phyloP scores from a whole-genome alignment of 2,888 invertebrate genomes.

The Geotrupes spiniger region DNA sequence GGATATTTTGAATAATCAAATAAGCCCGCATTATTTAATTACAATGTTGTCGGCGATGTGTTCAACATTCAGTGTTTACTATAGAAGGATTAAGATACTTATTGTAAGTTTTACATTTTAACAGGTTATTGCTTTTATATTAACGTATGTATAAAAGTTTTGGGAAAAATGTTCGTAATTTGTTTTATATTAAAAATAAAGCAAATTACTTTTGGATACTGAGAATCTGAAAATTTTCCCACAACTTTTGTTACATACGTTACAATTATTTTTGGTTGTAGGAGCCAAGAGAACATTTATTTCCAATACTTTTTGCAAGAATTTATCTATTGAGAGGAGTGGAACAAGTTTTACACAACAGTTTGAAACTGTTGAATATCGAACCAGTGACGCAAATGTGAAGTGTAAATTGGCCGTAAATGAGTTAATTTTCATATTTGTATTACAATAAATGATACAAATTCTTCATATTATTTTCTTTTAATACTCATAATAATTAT shows the following conservation, averaged over 20 bases:
- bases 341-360: constrained; percentile 62
- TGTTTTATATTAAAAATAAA: no score
- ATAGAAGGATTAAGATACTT: constrained; percentile 66
- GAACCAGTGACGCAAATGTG: constrained; percentile 70
- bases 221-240: constrained; percentile 1
- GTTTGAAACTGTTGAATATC: constrained; percentile 63
- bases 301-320: constrained; percentile 66
- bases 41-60: constrained; percentile 63
- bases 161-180: no score
- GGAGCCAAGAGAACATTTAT: constrained; percentile 66
- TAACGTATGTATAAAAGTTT: no score
- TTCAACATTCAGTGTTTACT: constrained; percentile 69
- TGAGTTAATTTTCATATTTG: no score
- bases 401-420: constrained; percentile 32
- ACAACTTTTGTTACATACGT: no score
- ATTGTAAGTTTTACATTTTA: constrained; percentile 54
- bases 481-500: no score
- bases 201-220: no score
- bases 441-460: no score
- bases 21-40: constrained; percentile 64
- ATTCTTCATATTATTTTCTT: no score
- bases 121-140: no score
- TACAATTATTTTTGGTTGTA: constrained; percentile 50
- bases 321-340: constrained; percentile 66
- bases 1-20: constrained; percentile 52